phyloP scores from a whole-genome alignment of 2,888 invertebrate genomes.

The Hydroisotoma schaefferi region DNA sequence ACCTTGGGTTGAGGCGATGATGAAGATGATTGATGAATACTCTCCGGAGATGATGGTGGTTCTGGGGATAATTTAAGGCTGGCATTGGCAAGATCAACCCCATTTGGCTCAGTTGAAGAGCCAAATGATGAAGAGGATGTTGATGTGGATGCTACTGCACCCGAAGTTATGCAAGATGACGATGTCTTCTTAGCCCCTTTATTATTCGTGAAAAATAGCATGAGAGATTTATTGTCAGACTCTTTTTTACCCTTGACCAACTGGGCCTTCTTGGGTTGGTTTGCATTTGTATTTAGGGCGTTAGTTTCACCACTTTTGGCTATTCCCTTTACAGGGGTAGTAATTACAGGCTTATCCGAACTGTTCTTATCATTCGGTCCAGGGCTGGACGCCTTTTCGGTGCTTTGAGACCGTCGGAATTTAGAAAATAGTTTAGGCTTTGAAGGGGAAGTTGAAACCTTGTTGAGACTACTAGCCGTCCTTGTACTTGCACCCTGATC shows the following conservation, averaged over 20 bases:
- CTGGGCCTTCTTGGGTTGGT: slow-evolving; percentile 22
- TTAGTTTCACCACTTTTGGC: neutral
- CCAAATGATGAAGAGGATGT: slow-evolving; percentile 4
- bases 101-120: slow-evolving; percentile 7
- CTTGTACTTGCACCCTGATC: too few relatives aligned
- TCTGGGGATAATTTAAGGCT: neutral
- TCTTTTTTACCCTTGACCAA: slow-evolving; percentile 35
- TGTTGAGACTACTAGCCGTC: too few relatives aligned
- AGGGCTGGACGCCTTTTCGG: too few relatives aligned
- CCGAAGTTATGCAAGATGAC: neutral
- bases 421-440: too few relatives aligned
- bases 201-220: slow-evolving; percentile 1
- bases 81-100: slow-evolving; percentile 10
- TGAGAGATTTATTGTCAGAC: slow-evolving; percentile 7
- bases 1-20: slow-evolving; percentile 40
- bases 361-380: too few relatives aligned
- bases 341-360: too few relatives aligned
- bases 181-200: too few relatives aligned
- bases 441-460: too few relatives aligned
- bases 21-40: neutral
- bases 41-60: slow-evolving; percentile 6
- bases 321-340: too few relatives aligned
- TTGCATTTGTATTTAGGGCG: neutral
- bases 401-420: too few relatives aligned
- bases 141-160: neutral